These are phyloP conservation scores for Zingel zingel DNA, from an alignment of 2,113 vertebrate species.

Conservation along the genomic window DNA sequence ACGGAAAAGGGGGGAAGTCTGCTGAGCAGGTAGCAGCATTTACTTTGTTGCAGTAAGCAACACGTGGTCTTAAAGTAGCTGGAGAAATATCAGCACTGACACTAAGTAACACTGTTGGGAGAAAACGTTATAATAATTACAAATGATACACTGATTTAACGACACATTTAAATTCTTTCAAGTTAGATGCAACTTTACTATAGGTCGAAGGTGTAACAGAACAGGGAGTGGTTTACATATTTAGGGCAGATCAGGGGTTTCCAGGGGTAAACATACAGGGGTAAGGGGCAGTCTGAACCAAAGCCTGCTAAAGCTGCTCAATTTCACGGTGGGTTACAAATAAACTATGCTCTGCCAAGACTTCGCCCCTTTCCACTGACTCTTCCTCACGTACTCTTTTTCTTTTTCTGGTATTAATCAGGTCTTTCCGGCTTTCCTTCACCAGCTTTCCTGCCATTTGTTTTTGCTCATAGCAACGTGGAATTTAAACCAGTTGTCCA, in stretches of 20 bases:
- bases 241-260: constrained; percentile 54
- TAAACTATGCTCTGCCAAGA: constrained; percentile 78
- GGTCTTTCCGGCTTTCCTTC: constrained; percentile 75
- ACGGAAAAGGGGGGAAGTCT: neutral
- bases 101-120: neutral
- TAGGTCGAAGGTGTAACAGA: neutral
- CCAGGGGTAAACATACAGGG: constrained; percentile 61
- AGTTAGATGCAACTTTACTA: neutral
- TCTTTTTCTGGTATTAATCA: constrained; percentile 81
- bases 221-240: constrained; percentile 18
- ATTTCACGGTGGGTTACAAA: constrained; percentile 86
- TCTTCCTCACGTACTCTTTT: constrained; percentile 56
- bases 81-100: neutral
- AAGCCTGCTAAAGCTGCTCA: constrained; percentile 80
- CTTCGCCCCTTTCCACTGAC: constrained; percentile 63
- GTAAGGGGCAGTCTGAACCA: constrained; percentile 64
- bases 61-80: neutral
- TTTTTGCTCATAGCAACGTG: constrained; percentile 73
- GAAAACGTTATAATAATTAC: constrained; percentile 16
- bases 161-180: neutral
- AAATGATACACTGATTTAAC: neutral
- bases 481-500: constrained; percentile 67
- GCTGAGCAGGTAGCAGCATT: constrained; percentile 23
- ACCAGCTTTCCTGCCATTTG: constrained; percentile 72
- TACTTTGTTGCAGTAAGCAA: neutral